Evolutionary conservation across 2,113 vertebrate genomes (phyloP).

Genomic region (Rhea americana): DNA sequence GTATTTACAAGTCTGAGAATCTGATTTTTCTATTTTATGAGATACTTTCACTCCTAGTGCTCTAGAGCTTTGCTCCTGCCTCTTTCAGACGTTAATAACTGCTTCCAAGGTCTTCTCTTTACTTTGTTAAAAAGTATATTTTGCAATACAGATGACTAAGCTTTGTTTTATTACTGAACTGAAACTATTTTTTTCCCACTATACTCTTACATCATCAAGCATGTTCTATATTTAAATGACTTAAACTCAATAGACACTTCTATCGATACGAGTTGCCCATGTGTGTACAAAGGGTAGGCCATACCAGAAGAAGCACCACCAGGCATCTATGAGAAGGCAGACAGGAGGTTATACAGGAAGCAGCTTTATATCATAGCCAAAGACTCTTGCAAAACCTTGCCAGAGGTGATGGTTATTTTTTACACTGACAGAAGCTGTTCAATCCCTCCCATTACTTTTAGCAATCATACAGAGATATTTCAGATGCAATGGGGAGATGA

Average conservation of each 20-base stretch:
- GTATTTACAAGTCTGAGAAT: conserved; percentile 44
- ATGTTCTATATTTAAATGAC: background rate
- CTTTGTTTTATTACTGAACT: conserved; percentile 2
- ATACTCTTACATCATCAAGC: background rate
- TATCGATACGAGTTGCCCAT: background rate
- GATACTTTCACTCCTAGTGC: conserved; percentile 27
- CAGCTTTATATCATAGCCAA: background rate
- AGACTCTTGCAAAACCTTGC: background rate
- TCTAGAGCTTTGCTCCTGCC: conserved; percentile 20
- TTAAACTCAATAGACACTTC: conserved; percentile 2
- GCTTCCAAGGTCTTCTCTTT: background rate
- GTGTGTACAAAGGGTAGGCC: background rate
- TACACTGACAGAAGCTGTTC: background rate
- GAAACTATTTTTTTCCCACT: background rate
- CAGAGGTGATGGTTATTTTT: background rate
- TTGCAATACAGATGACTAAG: background rate
- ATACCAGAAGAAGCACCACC: background rate
- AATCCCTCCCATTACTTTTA: background rate
- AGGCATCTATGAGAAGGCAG: background rate
- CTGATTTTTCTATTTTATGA: background rate
- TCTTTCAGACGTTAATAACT: conserved; percentile 53
- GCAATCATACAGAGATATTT: background rate
- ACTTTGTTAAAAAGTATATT: conserved; percentile 38
- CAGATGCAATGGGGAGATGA: background rate
- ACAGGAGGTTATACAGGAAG: background rate